Evolutionary conservation across 92 coral and sea anemone genomes (phyloP), one percentile per base, ranked within the genome.

Genomic region (Galaxea fascicularis): DNA sequence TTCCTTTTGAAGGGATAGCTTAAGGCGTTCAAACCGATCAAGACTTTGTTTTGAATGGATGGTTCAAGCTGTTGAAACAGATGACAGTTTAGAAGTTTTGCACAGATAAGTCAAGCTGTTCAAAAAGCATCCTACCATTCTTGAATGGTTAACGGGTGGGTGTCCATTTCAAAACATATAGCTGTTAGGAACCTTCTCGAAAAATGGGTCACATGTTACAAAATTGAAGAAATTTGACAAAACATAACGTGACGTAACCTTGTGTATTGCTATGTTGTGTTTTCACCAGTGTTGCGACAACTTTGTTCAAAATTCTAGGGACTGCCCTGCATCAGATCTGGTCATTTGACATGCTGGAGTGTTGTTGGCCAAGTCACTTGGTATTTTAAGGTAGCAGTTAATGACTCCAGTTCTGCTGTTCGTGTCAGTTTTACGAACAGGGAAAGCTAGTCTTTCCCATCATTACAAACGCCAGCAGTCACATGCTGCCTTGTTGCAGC

Each of bases 291-390:
- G 86, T 69, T 69, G 86, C 76, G 86, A 54, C 76, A 82, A 82
- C 86, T 82, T 82, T 82, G 78, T 82, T 82, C 86, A 82, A 82
- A 79, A 82, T 71, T 82, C 58, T 72, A 82, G 86, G 86, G 78
- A 56, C 86, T 52, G 78, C 86, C 86, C 59, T 71, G 8, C 78
- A 26, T 56, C 86, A 82, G 86, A 82, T 78, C 59, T 41, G 78
- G 77, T 71, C 86, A 71, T 57, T 70, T 68, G 78, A 71, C 78
- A 82, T 27, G 68, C 78, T 17, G 78, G 86, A 82, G 10, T 57
- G 71, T 58, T 69, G 70, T 58, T 41, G 45, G 30, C 28, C 78
- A 82, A 57, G 86, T 59, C 69, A 30, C 70, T 70, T 71, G 86
- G 86, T 82, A 76, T 82, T 79, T 35, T 82, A 82, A 82, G 86